These are phyloP conservation scores for Aulostomus chinensis DNA, from an alignment of 2,797 vertebrate species.

Conservation along the genomic window DNA sequence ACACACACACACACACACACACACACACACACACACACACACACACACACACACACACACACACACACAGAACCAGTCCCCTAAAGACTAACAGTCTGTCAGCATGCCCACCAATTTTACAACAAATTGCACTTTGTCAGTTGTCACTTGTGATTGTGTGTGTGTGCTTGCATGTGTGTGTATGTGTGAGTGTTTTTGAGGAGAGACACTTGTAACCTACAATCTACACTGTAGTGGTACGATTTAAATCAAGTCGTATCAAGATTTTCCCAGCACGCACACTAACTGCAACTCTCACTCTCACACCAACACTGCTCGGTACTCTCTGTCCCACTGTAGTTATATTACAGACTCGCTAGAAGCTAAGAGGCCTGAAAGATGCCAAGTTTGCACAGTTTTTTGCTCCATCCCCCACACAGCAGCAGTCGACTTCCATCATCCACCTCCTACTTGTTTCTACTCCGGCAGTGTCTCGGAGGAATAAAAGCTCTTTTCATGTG, in stretches of 20 bases:
- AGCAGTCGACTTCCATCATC: conserved; percentile 30
- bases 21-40: too few relatives aligned
- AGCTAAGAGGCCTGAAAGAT: conserved; percentile 39
- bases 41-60: too few relatives aligned
- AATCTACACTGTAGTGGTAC: too few relatives aligned
- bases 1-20: too few relatives aligned
- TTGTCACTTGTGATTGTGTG: too few relatives aligned
- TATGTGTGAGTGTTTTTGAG: too few relatives aligned
- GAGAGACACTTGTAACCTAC: not conserved
- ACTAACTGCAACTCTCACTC: conserved; percentile 3
- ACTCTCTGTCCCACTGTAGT: conserved; percentile 14
- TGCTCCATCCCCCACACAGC: conserved; percentile 29
- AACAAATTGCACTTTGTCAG: too few relatives aligned
- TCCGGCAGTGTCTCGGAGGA: conserved; percentile 41
- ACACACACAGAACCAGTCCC: too few relatives aligned
- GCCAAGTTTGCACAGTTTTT: conserved; percentile 37
- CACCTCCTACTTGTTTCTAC: conserved; percentile 11
- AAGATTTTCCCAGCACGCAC: conserved; percentile 12
- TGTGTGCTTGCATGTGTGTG: conserved; percentile 2
- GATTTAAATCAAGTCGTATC: too few relatives aligned
- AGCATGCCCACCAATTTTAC: too few relatives aligned
- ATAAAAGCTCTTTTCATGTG: conserved; percentile 54
- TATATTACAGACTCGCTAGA: conserved; percentile 6
- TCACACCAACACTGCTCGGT: conserved; percentile 11
- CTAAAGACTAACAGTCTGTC: too few relatives aligned